phyloP scores from a whole-genome alignment of 2,888 invertebrate species.

The Rhaphigaster nebulosa region DNA sequence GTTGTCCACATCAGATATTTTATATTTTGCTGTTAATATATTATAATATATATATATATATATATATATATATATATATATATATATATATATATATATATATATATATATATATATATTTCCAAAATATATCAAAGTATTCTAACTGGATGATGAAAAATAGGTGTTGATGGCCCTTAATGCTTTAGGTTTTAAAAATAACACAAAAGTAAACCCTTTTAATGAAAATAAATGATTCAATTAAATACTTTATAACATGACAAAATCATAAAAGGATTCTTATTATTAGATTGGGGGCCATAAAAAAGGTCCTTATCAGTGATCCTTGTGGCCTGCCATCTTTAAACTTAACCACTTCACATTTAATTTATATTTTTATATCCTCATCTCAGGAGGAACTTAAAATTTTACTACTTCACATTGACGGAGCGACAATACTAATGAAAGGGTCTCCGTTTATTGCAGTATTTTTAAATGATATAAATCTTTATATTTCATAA shows the following conservation, averaged over 20 bases:
- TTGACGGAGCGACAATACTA: background rate
- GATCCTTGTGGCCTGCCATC: background rate
- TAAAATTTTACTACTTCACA: background rate
- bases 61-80: too few relatives aligned
- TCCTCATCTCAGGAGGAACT: background rate
- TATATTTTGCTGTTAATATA: too few relatives aligned
- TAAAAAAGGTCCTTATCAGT: background rate
- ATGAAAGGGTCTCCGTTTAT: background rate
- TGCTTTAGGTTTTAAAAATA: too few relatives aligned
- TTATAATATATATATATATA: too few relatives aligned
- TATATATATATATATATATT: too few relatives aligned
- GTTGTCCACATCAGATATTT: too few relatives aligned
- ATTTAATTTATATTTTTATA: background rate
- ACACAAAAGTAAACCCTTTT: too few relatives aligned
- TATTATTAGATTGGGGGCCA: background rate
- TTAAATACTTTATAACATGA: background rate
- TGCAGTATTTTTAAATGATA: background rate
- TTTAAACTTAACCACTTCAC: background rate
- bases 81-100: too few relatives aligned
- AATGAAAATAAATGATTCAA: background rate
- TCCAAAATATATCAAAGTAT: too few relatives aligned
- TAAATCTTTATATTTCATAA: too few relatives aligned
- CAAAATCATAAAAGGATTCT: background rate
- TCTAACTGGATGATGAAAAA: too few relatives aligned
- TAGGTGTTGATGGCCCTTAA: too few relatives aligned